These are phyloP conservation scores for Ophion slaviceki DNA, from an alignment of 2,888 invertebrate species.

Conservation along the genomic window DNA sequence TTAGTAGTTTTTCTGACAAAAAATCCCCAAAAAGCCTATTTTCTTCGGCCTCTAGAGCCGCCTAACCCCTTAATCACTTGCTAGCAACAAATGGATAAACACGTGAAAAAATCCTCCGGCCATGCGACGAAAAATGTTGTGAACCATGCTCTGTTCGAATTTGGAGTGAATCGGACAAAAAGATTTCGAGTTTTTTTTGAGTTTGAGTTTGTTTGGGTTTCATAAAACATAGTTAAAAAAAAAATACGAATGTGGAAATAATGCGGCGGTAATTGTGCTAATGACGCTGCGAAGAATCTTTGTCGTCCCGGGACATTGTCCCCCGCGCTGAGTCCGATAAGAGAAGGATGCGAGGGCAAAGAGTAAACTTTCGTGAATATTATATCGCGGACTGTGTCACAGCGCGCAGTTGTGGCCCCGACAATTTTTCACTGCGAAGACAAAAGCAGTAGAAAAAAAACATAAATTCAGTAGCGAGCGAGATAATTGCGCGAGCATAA, in stretches of 20 bases:
- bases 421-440: not conserved
- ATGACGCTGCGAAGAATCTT: not conserved
- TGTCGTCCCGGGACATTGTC: not conserved
- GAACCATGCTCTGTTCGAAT: not conserved
- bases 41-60: too few relatives aligned
- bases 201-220: too few relatives aligned
- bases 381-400: not conserved
- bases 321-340: not conserved
- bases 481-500: too few relatives aligned
- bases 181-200: not conserved
- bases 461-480: not conserved
- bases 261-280: not conserved
- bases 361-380: not conserved
- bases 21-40: too few relatives aligned
- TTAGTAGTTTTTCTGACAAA: too few relatives aligned
- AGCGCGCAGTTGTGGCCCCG: not conserved
- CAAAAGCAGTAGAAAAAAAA: not conserved
- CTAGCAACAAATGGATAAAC: too few relatives aligned
- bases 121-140: too few relatives aligned
- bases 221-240: too few relatives aligned
- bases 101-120: too few relatives aligned
- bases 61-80: not conserved
- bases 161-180: constrained; percentile 5
- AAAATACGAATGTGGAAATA: not conserved
- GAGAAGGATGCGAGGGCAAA: not conserved